Conservation (phyloP, 2,888 invertebrate genomes). For the Lasius platythorax region DNA sequence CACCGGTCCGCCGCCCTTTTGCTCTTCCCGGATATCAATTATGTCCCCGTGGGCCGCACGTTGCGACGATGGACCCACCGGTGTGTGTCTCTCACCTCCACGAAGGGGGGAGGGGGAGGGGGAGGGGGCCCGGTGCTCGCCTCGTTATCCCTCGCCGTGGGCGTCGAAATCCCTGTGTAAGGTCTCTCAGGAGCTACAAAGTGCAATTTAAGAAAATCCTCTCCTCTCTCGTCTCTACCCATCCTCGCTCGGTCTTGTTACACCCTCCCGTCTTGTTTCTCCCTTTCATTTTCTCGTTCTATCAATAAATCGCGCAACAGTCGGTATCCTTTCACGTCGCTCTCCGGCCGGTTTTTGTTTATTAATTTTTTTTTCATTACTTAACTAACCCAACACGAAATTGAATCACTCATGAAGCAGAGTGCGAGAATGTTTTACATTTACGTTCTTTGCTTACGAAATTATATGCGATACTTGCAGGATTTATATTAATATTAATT, state of each 20-base stretch:
- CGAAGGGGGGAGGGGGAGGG: conserved; percentile 26
- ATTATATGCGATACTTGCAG: neutral
- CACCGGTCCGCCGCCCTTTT: conserved; percentile 65
- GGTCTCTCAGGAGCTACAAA: conserved; percentile 80
- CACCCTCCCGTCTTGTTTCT: conserved; percentile 47
- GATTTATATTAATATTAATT: conserved; percentile 34
- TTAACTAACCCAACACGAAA: conserved; percentile 12
- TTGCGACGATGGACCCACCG: conserved; percentile 75
- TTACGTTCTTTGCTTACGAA: neutral
- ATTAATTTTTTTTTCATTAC: neutral
- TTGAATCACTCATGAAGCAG: neutral
- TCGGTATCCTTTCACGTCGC: conserved; percentile 44
- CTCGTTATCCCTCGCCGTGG: conserved; percentile 82
- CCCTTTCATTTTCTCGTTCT: conserved; percentile 57
- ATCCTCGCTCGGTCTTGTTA: conserved; percentile 66
- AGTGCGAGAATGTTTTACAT: neutral
- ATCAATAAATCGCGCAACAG: conserved; percentile 67
- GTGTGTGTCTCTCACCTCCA: conserved; percentile 77
- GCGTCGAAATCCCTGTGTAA: conserved; percentile 78
- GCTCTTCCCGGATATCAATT: conserved; percentile 80
- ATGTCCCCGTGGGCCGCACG: conserved; percentile 76
- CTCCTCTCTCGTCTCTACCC: conserved; percentile 58
- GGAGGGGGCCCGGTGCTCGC: conserved; percentile 59
- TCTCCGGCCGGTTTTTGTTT: neutral
- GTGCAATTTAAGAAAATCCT: conserved; percentile 80